These are phyloP conservation scores for Lepus europaeus DNA, from an alignment of 2,113 vertebrate genomes.

Conservation along the genomic window DNA sequence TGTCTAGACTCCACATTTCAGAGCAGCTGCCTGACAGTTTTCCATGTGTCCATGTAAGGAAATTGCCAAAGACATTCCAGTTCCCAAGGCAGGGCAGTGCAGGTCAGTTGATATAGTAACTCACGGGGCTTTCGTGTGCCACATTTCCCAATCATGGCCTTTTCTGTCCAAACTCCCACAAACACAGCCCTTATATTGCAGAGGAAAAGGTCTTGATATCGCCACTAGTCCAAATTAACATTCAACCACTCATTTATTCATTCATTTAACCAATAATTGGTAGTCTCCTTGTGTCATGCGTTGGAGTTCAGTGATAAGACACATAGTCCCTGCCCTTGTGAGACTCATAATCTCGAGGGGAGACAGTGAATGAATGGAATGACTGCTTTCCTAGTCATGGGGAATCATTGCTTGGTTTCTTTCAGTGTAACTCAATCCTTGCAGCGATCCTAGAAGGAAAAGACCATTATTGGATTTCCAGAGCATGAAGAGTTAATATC, in stretches of 20 bases:
- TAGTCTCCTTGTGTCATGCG: neutral
- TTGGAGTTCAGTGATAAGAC: conserved; percentile 21
- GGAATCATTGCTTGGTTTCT: neutral
- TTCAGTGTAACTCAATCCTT: conserved; percentile 44
- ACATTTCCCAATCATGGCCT: neutral
- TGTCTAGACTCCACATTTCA: conserved; percentile 46
- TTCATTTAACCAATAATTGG: conserved; percentile 16
- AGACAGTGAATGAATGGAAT: neutral
- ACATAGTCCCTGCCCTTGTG: neutral
- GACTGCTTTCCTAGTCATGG: conserved; percentile 11
- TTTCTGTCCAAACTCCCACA: neutral
- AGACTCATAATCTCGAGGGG: neutral
- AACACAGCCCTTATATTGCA: neutral
- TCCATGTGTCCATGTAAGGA: neutral
- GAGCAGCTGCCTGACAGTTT: neutral
- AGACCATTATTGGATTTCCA: neutral
- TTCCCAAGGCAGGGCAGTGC: conserved; percentile 1
- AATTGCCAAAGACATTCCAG: conserved; percentile 58
- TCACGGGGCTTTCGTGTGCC: neutral
- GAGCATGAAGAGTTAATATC: neutral
- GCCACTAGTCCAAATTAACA: conserved; percentile 6
- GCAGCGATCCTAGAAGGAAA: conserved; percentile 5
- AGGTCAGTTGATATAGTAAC: conserved; percentile 2
- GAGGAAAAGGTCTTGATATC: neutral
- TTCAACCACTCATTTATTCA: neutral